Conservation (phyloP, 2,113 vertebrate species). For the Glareola pratincola region DNA sequence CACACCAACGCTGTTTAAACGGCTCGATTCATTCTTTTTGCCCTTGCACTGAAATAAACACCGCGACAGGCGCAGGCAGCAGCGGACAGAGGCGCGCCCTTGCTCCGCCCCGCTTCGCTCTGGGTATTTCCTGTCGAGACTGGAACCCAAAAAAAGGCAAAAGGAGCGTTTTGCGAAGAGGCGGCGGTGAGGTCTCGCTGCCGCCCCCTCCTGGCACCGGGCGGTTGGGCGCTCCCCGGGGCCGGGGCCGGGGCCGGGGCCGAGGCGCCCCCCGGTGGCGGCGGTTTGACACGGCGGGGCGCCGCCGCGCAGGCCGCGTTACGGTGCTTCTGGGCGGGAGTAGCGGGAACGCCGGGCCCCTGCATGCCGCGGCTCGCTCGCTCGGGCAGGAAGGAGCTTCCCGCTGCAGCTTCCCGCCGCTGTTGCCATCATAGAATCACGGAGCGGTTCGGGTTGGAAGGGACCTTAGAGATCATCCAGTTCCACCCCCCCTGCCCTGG, state of each 20-base stretch:
- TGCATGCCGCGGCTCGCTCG: accelerated
- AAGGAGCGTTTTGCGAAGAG: accelerated
- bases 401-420: no score
- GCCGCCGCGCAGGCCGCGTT: no score
- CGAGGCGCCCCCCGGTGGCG: background rate
- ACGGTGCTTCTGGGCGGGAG: background rate
- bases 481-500: background rate
- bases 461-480: background rate
- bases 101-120: background rate
- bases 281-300: background rate
- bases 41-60: background rate
- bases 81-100: accelerated
- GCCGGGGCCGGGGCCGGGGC: no score
- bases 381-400: background rate
- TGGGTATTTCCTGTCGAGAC: background rate
- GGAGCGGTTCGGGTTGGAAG: background rate
- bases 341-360: accelerated
- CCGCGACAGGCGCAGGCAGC: background rate
- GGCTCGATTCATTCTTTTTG: background rate
- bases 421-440: background rate
- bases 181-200: accelerated
- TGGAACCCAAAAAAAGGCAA: background rate
- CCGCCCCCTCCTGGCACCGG: background rate
- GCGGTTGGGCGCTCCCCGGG: background rate
- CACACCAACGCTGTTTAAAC: background rate